Evolutionary conservation across 1,140 invertebrate species (phyloP), one percentile per base, ranked within the genome.

Genomic region (Apis laboriosa): DNA sequence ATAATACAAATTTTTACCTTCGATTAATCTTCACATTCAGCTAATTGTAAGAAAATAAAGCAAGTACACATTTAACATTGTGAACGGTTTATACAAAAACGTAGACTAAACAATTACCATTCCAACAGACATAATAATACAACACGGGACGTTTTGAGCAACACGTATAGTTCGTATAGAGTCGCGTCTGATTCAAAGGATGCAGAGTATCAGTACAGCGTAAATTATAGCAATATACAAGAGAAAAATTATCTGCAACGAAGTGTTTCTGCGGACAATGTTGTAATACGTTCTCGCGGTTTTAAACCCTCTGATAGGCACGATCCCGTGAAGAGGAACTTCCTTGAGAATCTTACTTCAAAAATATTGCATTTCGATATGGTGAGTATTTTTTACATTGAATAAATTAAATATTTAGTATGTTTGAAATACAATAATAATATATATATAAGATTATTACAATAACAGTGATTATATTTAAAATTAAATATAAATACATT

Each of bases 271-370:
- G 92, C 93, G 13, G 93, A 94, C 86, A 94, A 95, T 94, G 94
- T 95, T 87, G 93, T 96, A 87, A 90, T 95, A 77, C 92, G 92
- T 78, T 94, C 94, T 74, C 94, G 97, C 21, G 97, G 97, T 43
- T 97, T 97, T 92, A 97, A 97, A 90, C 97, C 97, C 3, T 98
- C 97, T 0, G 97, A 98, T 92, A 95, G 96, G 90, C 96, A 96
- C 92, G 97, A 98, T 92, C 97, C 97, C 2, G 93, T 95, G 68
- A 98, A 98, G 93, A 96, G 96, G 90, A 96, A 96, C 88, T 97
- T 98, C 93, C 95, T 98, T 73, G 96, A 97, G 78, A 95, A 96
- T 90, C 95, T 98, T 85, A 97, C 97, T 85, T 95, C 96, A 87
- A 96, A 96, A 92, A 96, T 97, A 91, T 96, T 97, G 91, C 97